Evolutionary conservation across 2,888 invertebrate species (phyloP).

Genomic region (Emesis furor): DNA sequence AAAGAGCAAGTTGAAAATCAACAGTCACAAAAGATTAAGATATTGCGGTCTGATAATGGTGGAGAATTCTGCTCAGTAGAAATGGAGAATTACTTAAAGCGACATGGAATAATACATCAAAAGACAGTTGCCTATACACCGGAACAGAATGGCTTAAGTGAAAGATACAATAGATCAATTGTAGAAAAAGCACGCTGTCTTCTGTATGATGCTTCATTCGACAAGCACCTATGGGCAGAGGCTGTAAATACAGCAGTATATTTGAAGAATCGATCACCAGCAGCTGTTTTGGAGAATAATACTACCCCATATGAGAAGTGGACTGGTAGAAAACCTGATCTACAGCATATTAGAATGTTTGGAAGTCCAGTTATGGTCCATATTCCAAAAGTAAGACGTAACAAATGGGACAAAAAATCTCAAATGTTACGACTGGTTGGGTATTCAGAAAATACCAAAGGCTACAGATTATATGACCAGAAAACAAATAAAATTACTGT

Average conservation of each 20-base stretch:
- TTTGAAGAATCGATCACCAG: not conserved
- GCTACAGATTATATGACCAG: slow-evolving; percentile 21
- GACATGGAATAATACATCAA: not conserved
- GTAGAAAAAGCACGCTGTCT: not conserved
- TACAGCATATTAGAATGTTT: not conserved
- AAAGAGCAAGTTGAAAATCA: not conserved
- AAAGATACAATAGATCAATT: not conserved
- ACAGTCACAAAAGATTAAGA: too few relatives aligned
- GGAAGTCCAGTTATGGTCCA: not conserved
- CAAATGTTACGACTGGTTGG: slow-evolving; percentile 7
- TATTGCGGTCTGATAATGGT: not conserved
- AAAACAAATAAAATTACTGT: slow-evolving; percentile 23
- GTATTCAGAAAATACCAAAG: slow-evolving; percentile 26
- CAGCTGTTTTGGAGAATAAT: not conserved
- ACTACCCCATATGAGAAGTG: not conserved
- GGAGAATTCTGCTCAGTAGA: too few relatives aligned
- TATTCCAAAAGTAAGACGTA: not conserved
- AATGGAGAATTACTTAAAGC: too few relatives aligned
- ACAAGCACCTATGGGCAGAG: not conserved
- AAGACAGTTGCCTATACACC: not conserved
- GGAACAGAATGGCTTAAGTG: not conserved
- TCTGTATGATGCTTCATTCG: not conserved
- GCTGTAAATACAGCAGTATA: not conserved
- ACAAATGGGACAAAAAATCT: slow-evolving; percentile 26
- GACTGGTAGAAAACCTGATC: not conserved